Evolutionary conservation across 92 coral and sea anemone genomes (phyloP), one percentile per base, ranked within the genome.

Genomic region (Epizoanthus rinbou): DNA sequence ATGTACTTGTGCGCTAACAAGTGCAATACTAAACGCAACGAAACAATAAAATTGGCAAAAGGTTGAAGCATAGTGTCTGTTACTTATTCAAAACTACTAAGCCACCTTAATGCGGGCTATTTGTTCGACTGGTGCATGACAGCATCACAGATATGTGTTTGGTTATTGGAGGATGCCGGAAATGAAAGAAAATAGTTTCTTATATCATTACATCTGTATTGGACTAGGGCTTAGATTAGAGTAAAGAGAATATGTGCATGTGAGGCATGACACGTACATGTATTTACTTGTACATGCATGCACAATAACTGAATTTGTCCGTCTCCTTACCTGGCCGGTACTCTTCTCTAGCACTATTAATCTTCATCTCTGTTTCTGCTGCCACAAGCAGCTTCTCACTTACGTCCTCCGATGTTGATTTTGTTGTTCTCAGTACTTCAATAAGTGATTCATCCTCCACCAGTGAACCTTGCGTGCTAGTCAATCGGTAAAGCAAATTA

Each of bases 361-460:
- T 96, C 93, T 96, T 96, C 85, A 88, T 65, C 63, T 96, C 99
- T n/a, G 99, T 96, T 81, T 96, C 99, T 39, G 99, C 99, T 19
- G 99, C 99, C 3, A 96, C 97, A 39, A 96, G 31, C 64, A 96
- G 89, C 72, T 96, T 96, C 87, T 96, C 99, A 76, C 99, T 94
- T 63, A 96, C 99, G 82, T 96, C 99, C 73, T 96, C 99, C 31
- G 98, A 94, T 13, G 99, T 96, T 5, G 96, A 73, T 80, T 96
- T 96, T 5, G 99, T 96, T 13, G 86, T 88, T 69, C 99, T 88
- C n/a, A 96, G 95, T 23, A 96, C 99, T 81, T 95, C 92, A 72
- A 96, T 96, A 62, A 96, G 89, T 4, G 99, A 96, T 89, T 96
- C 99, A 86, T 96, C 99, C 80, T 96, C 99, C 57, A 96, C 99